Base-by-base conservation (phyloP, 2,888 invertebrate species). In the Thera britannica region DNA sequence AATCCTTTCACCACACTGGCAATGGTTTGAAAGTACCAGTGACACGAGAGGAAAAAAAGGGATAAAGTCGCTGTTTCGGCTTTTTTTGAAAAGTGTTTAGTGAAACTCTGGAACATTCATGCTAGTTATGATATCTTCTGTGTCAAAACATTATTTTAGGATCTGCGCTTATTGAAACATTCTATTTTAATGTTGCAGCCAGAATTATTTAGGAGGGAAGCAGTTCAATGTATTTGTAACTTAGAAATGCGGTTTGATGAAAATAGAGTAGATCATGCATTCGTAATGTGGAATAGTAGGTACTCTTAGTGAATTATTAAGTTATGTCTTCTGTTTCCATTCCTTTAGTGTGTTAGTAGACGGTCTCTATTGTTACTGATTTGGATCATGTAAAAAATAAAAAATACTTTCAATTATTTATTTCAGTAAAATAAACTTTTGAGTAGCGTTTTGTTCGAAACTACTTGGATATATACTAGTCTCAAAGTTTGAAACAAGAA, bases 91-190 rank as follows among this genome's bases (percentile, higher is more conserved):
- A 12, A 8, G 23, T 23, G 11, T 9, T 5, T 2, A 54, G 36
- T 54, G 34, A 54, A 54, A 36, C 54, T 35, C 6, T 36, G 35
- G 35, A 11, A 34, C 35, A n/a, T 54, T 54, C 36, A n/a, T 57
- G 9, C 46, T 46, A 3, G 11, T n/a, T 56, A 23, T 8, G 38
- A 23, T 23, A 6, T 41, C 38, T 49, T 41, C 52, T 46, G 12
- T 56, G 11, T 49, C 48, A 48, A 54, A 62, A 64, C 54, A 65
- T 62, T 70, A 41, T 62, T 65, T 23, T 46, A 35, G 65, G 63
- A 51, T 44, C 52, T 58, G 49, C 8, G 58, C 11, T 52, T 44
- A 58, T 46, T 58, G n/a, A 58, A 11, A 52, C 44, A 48, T 65
- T 59, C 48, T 36, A 65, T 34, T 64, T 44, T 44, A 62, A 55